Percentiles rank a stretch among this genome's conserved stretches.
phyloP scores from a whole-genome alignment of 2,888 invertebrate species.

The Formica aserva region DNA sequence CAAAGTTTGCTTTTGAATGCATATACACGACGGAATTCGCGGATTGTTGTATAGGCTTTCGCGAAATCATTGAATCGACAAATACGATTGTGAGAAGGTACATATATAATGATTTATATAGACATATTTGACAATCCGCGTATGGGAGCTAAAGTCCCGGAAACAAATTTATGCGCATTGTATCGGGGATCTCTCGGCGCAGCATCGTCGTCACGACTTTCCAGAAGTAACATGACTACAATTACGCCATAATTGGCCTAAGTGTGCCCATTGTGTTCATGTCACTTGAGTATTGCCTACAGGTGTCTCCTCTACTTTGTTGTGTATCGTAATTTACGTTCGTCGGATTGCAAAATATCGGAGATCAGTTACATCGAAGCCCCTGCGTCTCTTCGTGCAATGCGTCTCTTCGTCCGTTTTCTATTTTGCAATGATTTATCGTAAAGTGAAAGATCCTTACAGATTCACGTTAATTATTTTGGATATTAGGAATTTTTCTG shows the following conservation, averaged over 20 bases:
- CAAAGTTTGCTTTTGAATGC: constrained; percentile 11
- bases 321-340: constrained; percentile 40
- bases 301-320: constrained; percentile 50
- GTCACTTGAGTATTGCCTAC: constrained; percentile 50
- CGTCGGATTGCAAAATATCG: constrained; percentile 36
- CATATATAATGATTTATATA: constrained; percentile 35
- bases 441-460: not conserved
- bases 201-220: constrained; percentile 45
- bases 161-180: constrained; percentile 50
- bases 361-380: constrained; percentile 21
- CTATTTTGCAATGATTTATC: not conserved
- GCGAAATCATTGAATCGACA: not conserved
- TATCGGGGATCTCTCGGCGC: constrained; percentile 37
- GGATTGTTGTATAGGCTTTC: constrained; percentile 22
- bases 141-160: constrained; percentile 17
- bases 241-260: constrained; percentile 53
- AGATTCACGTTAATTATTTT: not conserved
- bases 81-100: constrained; percentile 23
- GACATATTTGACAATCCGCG: constrained; percentile 22
- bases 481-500: not conserved
- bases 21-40: not conserved
- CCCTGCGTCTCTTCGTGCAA: not conserved
- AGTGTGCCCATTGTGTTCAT: constrained; percentile 49
- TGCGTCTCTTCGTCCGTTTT: not conserved
- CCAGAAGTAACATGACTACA: constrained; percentile 46